Base-by-base conservation (phyloP, 1,140 invertebrate species). In the Tetramorium simillimum region DNA sequence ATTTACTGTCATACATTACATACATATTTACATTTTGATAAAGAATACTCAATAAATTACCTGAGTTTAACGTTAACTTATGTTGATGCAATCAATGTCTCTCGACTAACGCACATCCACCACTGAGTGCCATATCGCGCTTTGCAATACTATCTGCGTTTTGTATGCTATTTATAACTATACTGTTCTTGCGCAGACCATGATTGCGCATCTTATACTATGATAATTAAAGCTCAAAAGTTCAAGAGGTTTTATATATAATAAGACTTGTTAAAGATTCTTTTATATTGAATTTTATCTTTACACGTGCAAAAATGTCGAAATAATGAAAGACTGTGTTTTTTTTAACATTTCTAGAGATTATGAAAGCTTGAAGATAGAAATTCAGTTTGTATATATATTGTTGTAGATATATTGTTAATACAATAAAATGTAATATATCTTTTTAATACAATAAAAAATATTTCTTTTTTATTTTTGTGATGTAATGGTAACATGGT, bases 21-120 rank as follows among this genome's bases (percentile, higher is more conserved):
- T 46, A 69, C n/a, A 73, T 21, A 73, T 75, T 75, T 73, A 40
- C 3, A 7, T 75, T 21, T 75, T 75, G 6, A 56, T 37, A 7
- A 75, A 75, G 9, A 16, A 58, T 16, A 73, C 33, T 46, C 37
- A 24, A 69, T 56, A 51, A 53, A 73, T 53, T 53, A 37, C 5
- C 28, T 37, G 1, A 6, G 3, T 18, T 73, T 40, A 37, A 73
- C 14, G 12, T 33, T 53, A 28, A 53, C 12, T 24, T 40, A 18
- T 12, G 33, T 40, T 24, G n/a, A 58, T 24, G 28, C 9, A 53
- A 73, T 6, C 10, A 73, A 14, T 1, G 21, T 49, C 16, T 60
- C 72, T 40, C n/a, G 12, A 0, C 5, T 24, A 75, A 53, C 0
- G 1, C 10, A 14, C 7, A 14, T 51, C 40, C 12, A 62, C 0